Evolutionary conservation across 2,888 invertebrate genomes (phyloP), one percentile per base, ranked within the genome.

Genomic region (Pyrrhosoma nymphula): DNA sequence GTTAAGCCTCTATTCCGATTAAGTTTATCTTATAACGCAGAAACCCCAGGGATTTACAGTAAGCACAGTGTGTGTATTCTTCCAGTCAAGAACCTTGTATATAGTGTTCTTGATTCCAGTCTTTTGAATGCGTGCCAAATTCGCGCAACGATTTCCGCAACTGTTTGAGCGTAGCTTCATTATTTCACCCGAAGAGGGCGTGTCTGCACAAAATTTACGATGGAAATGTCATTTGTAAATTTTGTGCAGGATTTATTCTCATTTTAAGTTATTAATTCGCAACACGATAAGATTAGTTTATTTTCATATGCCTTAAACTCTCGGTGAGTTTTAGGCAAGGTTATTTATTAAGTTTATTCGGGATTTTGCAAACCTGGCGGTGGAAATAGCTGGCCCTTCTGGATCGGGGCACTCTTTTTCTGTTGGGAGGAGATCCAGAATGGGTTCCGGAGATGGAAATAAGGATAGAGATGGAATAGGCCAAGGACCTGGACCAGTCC

Each of bases 341-440:
- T 26, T 93, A 69, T 93, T 93, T 93, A 93, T 93, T 93, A 39
- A 47, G 69, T 93, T 69, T 30, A 55, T n/a, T 23, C 39, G 63
- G 47, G 55, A 47, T 69, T 56, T 93, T 47, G 69, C 93, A 69
- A 63, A 93, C 16, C 93, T 93, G 93, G 93, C 93, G 93, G 93
- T 93, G 93, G 93, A 93, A 93, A 93, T 93, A 75, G 93, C 93
- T 47, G 93, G 93, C 93, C 93, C 93, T 35, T 93, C 93, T 93
- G 93, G 93, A 69, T 93, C 93, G 47, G 93, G 93, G n/a, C 93
- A 93, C 47, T 93, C 93, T 47, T 93, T 93, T 93, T 93, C 93
- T 63, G 93, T 93, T 47, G 93, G 93, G 75, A 93, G 93, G 23
- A 93, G 93, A 47, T 69, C 93, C 69, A 93, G 93, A 93, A 93